A percentile compares a stretch with the other conserved stretches of the same genome.
Conservation (phyloP, 2,888 invertebrate species). For the Drepana falcataria region DNA sequence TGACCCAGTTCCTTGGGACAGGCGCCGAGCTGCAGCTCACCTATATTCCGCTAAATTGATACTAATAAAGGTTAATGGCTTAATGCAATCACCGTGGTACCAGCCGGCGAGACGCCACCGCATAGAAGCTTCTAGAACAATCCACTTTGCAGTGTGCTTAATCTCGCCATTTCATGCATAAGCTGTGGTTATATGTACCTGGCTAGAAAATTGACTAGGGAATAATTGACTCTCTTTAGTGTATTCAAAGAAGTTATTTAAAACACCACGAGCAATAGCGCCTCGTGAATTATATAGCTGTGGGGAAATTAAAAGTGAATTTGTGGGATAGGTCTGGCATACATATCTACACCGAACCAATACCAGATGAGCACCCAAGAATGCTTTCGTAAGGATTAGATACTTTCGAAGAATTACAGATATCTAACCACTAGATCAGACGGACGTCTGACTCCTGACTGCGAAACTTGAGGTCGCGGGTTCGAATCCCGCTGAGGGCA, state of each 20-base stretch:
- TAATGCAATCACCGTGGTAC: constrained; percentile 45
- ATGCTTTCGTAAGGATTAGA: no score
- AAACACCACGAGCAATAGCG: no score
- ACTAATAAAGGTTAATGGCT: constrained; percentile 61
- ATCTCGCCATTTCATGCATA: background rate
- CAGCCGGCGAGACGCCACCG: constrained; percentile 34
- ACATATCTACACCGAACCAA: no score
- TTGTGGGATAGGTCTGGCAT: no score
- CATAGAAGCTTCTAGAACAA: background rate
- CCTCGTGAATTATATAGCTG: no score
- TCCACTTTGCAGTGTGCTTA: background rate
- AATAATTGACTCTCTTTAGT: background rate
- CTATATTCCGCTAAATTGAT: constrained; percentile 56
- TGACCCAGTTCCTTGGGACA: constrained; percentile 64
- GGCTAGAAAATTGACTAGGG: background rate
- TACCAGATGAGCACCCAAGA: no score
- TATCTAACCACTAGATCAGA: no score
- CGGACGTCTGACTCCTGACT: no score
- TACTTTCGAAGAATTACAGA: no score
- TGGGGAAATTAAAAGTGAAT: no score
- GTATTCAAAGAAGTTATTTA: background rate
- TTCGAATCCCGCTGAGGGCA: no score
- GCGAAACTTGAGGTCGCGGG: no score
- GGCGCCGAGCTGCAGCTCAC: constrained; percentile 45
- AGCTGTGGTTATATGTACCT: background rate